A percentile compares a stretch with the other conserved stretches of the same genome.
Evolutionary conservation across 2,888 invertebrate species (phyloP).

Genomic region (Miltochrista miniata): DNA sequence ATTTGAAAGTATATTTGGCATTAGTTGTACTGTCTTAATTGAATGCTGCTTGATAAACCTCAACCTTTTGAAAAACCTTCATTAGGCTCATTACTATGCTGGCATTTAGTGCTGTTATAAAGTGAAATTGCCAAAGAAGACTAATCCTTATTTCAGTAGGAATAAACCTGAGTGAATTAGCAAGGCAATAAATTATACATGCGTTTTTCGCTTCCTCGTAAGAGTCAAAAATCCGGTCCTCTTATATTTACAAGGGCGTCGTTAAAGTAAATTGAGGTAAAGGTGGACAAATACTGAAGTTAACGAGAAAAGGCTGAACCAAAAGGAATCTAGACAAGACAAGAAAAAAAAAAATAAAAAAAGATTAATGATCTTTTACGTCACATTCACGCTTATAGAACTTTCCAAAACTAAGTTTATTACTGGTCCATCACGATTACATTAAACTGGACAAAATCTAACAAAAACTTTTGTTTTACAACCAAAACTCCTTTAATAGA

Average conservation of each 20-base stretch:
- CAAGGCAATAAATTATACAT: conserved; percentile 8
- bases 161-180: conserved; percentile 17
- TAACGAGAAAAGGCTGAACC: conserved; percentile 43
- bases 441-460: conserved; percentile 47
- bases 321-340: conserved; percentile 39
- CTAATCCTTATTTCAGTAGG: conserved; percentile 20
- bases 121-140: conserved; percentile 21
- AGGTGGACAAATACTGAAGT: conserved; percentile 61
- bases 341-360: conserved; percentile 50
- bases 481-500: conserved; percentile 54
- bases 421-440: conserved; percentile 38
- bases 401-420: conserved; percentile 25
- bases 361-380: conserved; percentile 47
- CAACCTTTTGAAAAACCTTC: conserved; percentile 69
- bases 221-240: conserved; percentile 55
- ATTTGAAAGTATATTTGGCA: conserved; percentile 42
- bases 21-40: conserved; percentile 61
- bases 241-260: conserved; percentile 64
- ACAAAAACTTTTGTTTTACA: conserved; percentile 50
- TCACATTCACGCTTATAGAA: conserved; percentile 17
- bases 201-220: conserved; percentile 33
- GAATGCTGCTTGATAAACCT: conserved; percentile 60
- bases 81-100: conserved; percentile 66
- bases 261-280: conserved; percentile 73
- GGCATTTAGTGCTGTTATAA: conserved; percentile 26